Conservation (phyloP, 2,113 vertebrate genomes). For the Papio anubis region DNA sequence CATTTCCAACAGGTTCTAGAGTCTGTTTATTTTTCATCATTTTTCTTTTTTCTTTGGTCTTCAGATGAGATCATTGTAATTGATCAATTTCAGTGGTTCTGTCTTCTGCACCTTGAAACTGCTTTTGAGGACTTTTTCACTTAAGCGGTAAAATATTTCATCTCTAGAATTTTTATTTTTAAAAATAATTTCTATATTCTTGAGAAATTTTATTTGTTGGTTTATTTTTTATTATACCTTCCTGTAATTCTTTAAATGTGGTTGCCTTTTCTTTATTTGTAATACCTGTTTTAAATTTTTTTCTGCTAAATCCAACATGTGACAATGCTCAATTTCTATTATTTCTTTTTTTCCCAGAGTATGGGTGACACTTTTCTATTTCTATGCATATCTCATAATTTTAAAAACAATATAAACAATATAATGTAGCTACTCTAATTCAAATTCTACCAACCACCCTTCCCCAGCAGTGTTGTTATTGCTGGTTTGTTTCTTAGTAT, state of each 20-base stretch:
- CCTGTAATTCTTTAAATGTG: neutral
- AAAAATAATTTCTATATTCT: neutral
- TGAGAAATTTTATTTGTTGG: neutral
- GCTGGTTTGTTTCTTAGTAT: neutral
- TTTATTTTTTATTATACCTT: neutral
- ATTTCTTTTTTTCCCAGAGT: neutral
- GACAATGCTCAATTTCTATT: neutral
- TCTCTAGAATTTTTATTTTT: neutral
- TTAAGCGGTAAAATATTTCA: neutral
- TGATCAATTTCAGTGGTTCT: neutral
- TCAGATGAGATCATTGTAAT: neutral
- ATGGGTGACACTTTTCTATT: neutral
- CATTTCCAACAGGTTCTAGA: neutral
- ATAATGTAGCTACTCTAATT: neutral
- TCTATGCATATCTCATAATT: neutral
- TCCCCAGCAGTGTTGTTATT: neutral
- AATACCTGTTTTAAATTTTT: neutral
- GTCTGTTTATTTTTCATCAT: neutral
- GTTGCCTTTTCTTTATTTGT: neutral
- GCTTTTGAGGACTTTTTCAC: neutral
- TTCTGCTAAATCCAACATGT: neutral
- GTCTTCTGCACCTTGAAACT: neutral
- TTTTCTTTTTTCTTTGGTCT: neutral
- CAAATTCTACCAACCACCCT: neutral
- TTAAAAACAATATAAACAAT: neutral